Conservation (phyloP, 1,140 invertebrate species). For the Condylostylus longicornis region DNA sequence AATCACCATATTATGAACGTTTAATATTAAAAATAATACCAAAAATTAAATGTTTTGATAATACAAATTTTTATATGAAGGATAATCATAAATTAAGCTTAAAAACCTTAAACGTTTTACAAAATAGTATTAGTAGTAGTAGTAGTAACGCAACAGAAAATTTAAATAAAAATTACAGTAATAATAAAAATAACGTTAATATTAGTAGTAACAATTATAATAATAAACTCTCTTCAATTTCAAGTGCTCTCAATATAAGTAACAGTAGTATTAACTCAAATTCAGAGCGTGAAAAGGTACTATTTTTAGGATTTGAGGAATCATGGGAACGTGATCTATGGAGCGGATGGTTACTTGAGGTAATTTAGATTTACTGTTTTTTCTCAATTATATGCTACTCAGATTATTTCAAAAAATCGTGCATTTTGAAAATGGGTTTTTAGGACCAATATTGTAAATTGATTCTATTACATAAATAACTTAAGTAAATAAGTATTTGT, state of each 20-base stretch:
- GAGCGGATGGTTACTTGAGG: conserved; percentile 45
- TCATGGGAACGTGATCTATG: conserved; percentile 48
- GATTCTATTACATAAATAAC: not conserved
- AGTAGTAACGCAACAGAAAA: not conserved
- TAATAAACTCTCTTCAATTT: not conserved
- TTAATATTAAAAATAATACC: conserved; percentile 35
- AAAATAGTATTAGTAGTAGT: not conserved
- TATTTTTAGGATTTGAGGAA: conserved; percentile 47
- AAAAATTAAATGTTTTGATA: conserved; percentile 13
- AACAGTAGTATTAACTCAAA: conserved; percentile 1
- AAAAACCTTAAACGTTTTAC: not conserved
- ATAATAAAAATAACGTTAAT: not conserved
- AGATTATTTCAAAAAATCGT: too few species aligned
- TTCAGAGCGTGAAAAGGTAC: not conserved
- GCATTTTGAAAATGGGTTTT: too few species aligned
- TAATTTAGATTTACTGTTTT: too few species aligned
- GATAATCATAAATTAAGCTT: conserved; percentile 3
- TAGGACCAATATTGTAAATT: not conserved
- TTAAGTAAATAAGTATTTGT: too few species aligned
- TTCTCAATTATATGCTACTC: too few species aligned
- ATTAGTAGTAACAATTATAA: not conserved
- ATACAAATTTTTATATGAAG: conserved; percentile 9
- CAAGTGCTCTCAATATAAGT: conserved; percentile 1
- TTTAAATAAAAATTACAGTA: not conserved
- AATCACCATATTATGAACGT: conserved; percentile 33